Conservation (phyloP, 2,113 vertebrate genomes). For the Patagioenas fasciata region DNA sequence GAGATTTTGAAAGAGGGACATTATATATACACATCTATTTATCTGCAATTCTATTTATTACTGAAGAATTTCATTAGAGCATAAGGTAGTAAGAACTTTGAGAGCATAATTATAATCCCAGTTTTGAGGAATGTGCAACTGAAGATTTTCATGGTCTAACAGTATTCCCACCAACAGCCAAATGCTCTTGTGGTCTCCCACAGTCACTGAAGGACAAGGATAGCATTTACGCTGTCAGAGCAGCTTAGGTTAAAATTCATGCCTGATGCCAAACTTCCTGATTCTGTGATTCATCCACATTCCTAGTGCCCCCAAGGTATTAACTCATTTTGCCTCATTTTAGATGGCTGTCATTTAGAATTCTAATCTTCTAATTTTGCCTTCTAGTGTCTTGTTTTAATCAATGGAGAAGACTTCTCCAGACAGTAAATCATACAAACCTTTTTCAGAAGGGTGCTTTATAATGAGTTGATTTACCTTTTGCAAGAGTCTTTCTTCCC, state of each 20-base stretch:
- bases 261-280: not conserved
- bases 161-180: not conserved
- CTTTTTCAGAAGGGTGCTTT: not conserved
- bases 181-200: not conserved
- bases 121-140: rapidly evolving
- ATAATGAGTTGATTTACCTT: not conserved
- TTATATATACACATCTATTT: not conserved
- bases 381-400: not conserved
- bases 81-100: not conserved
- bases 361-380: not conserved
- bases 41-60: not conserved
- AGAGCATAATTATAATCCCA: not conserved
- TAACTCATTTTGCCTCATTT: not conserved
- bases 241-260: not conserved
- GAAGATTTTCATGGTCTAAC: not conserved
- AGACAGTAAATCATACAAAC: not conserved
- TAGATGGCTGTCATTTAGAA: not conserved
- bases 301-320: not conserved
- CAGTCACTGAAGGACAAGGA: not conserved
- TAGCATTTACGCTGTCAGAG: not conserved
- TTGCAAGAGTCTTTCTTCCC: no score
- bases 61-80: not conserved
- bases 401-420: not conserved
- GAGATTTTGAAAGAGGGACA: not conserved
- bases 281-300: not conserved